Evolutionary conservation across 2,113 vertebrate genomes (phyloP).

Genomic region (Tupaia chinensis): DNA sequence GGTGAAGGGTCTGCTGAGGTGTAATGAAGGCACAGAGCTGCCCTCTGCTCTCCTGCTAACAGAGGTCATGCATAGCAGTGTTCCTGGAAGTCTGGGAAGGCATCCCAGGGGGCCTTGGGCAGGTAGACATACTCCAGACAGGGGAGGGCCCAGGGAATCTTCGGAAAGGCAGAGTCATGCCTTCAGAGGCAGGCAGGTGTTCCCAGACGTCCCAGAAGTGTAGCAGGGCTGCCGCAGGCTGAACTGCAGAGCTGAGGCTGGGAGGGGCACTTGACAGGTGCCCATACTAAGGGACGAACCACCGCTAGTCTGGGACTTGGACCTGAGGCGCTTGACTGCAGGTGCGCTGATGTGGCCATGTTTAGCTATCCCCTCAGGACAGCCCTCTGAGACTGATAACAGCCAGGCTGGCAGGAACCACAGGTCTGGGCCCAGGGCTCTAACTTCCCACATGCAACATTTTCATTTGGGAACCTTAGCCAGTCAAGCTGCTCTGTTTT

Average conservation of each 20-base stretch:
- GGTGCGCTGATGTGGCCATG: too few relatives aligned
- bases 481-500: background rate
- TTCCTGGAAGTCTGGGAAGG: background rate
- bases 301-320: background rate
- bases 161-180: background rate
- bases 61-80: fast-evolving
- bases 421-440: background rate
- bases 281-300: background rate
- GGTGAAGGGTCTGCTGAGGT: background rate
- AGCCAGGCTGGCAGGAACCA: background rate
- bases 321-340: too few relatives aligned
- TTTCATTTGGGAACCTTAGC: background rate
- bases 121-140: background rate
- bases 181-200: background rate
- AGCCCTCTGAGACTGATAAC: background rate
- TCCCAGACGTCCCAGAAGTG: background rate
- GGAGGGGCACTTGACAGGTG: background rate
- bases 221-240: fast-evolving
- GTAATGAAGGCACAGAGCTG: background rate
- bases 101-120: too few relatives aligned
- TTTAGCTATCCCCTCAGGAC: background rate
- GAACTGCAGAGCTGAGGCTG: background rate
- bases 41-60: background rate
- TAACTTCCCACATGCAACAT: background rate
- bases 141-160: background rate